A percentile compares a stretch with the other conserved stretches of the same genome.
phyloP scores from a whole-genome alignment of 1,140 invertebrate species.

The roundworm (Caenorhabditis elegans) region DNA sequence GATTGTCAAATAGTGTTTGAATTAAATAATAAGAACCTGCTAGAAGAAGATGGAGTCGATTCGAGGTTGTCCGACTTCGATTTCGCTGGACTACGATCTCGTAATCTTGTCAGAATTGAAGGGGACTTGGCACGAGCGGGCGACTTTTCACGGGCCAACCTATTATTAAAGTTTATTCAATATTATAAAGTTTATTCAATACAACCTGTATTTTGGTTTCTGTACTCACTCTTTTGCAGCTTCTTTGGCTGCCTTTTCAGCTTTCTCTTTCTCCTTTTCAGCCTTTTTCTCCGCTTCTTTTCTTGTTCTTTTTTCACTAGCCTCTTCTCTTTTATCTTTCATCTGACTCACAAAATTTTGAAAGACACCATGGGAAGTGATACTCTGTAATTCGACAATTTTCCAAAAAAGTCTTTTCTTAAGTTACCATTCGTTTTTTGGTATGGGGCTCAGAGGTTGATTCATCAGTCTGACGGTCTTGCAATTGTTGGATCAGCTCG shows the following conservation, averaged over 20 bases:
- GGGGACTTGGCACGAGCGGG: slow-evolving; percentile 51
- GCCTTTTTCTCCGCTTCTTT: slow-evolving; percentile 49
- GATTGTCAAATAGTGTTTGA: too few relatives aligned
- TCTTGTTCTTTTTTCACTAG: slow-evolving; percentile 6
- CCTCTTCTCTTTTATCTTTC: slow-evolving; percentile 49
- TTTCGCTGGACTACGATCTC: slow-evolving; percentile 58
- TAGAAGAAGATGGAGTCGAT: slow-evolving; percentile 41
- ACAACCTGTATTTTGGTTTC: too few relatives aligned
- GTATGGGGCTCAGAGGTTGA: slow-evolving; percentile 23
- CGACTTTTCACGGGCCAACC: slow-evolving; percentile 45
- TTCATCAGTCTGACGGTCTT: slow-evolving; percentile 46
- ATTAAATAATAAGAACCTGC: slow-evolving; percentile 1
- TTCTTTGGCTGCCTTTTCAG: slow-evolving; percentile 47
- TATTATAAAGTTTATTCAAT: too few relatives aligned
- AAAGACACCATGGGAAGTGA: slow-evolving; percentile 36
- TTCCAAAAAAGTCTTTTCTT: background rate
- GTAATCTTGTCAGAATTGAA: slow-evolving; percentile 49
- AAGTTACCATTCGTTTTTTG: slow-evolving; percentile 39
- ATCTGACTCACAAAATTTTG: slow-evolving; percentile 54
- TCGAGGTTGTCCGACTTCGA: slow-evolving; percentile 44
- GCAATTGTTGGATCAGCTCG: slow-evolving; percentile 39
- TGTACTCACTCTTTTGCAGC: slow-evolving; percentile 42
- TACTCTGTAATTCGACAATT: slow-evolving; percentile 18
- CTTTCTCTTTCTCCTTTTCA: slow-evolving; percentile 43
- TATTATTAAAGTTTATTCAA: too few relatives aligned